Evolutionary conservation across 2,113 vertebrate species (phyloP).

Genomic region (Coreoperca whiteheadi): DNA sequence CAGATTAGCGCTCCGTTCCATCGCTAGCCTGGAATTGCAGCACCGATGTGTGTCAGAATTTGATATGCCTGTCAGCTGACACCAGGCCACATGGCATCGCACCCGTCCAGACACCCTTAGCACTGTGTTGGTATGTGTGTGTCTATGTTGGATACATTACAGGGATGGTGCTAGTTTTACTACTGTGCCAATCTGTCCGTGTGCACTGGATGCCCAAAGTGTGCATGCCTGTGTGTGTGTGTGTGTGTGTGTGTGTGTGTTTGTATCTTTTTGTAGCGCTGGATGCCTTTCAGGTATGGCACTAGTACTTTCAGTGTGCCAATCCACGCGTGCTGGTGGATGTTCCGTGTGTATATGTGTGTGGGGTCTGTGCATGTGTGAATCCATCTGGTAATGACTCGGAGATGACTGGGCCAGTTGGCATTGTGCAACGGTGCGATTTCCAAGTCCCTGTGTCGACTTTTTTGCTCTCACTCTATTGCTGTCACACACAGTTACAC

Average conservation of each 20-base stretch:
- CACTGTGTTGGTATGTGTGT: constrained; percentile 28
- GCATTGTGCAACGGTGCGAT: constrained; percentile 51
- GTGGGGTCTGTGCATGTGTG: constrained; percentile 39
- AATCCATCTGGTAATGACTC: constrained; percentile 77
- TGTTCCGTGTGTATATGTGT: constrained; percentile 25
- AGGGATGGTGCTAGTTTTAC: constrained; percentile 35
- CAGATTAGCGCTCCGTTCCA: constrained; percentile 71
- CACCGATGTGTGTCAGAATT: constrained; percentile 36
- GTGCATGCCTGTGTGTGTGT: not conserved
- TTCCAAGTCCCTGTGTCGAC: constrained; percentile 69
- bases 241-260: constrained; percentile 13
- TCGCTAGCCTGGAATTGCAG: constrained; percentile 41
- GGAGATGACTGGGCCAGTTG: constrained; percentile 71
- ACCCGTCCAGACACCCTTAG: constrained; percentile 32
- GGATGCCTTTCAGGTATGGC: constrained; percentile 62
- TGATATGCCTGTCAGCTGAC: constrained; percentile 64
- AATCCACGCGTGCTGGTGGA: constrained; percentile 24
- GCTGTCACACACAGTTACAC: constrained; percentile 14
- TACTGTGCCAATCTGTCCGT: constrained; percentile 43
- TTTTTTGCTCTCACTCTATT: constrained; percentile 38
- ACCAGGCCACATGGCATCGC: constrained; percentile 49
- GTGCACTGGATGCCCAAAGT: constrained; percentile 9
- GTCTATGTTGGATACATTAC: constrained; percentile 46
- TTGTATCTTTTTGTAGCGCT: constrained; percentile 32
- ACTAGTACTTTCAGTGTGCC: constrained; percentile 31